phyloP scores from a whole-genome alignment of 2,113 vertebrate species.

The Ranitomeya variabilis region DNA sequence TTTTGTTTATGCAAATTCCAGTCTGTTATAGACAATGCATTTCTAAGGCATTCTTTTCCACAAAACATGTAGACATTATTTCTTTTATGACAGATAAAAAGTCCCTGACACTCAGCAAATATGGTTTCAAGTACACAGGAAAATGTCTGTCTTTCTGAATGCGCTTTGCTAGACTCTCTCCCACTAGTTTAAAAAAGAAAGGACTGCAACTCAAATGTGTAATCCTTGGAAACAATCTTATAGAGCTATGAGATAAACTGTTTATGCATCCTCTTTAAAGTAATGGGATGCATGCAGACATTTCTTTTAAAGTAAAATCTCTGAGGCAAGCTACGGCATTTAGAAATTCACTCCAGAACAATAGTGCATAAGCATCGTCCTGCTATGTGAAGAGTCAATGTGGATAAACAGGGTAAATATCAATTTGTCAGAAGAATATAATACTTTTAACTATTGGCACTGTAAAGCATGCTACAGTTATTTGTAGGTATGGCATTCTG shows the following conservation, averaged over 20 bases:
- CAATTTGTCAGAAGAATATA: background rate
- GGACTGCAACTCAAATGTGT: background rate
- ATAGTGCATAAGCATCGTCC: background rate
- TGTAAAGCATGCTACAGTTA: background rate
- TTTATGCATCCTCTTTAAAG: background rate
- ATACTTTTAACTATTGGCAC: background rate
- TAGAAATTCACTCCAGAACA: background rate
- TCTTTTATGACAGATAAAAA: background rate
- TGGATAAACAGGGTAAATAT: background rate
- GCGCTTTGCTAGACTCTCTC: background rate
- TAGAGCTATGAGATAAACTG: conserved; percentile 20
- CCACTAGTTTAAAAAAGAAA: background rate
- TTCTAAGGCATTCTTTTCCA: background rate
- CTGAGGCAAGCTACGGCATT: background rate
- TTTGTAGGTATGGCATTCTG: no score
- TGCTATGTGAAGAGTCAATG: no score
- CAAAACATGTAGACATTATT: background rate
- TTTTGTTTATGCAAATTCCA: background rate
- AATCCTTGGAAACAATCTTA: conserved; percentile 39
- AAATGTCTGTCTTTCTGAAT: conserved; percentile 5
- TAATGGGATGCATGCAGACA: background rate
- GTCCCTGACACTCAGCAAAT: conserved; percentile 7
- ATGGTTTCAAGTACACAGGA: conserved; percentile 21
- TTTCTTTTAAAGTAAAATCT: background rate
- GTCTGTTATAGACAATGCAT: no score